Conservation (phyloP, 2,797 vertebrate genomes). For the Clamator glandarius region DNA sequence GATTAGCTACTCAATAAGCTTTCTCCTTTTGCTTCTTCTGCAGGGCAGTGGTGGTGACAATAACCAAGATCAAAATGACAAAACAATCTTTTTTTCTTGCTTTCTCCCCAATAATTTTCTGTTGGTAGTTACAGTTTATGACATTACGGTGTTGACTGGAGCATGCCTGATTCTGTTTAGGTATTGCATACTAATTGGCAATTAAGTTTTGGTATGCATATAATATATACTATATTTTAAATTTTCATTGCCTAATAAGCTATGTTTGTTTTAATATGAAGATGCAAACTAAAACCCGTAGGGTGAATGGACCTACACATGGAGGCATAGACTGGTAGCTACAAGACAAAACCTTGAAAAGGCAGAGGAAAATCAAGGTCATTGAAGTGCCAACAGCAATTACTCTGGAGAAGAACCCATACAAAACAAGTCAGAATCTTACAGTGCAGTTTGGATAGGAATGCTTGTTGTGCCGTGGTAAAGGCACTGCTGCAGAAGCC, state of each 20-base stretch:
- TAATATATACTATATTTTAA: constrained; percentile 7
- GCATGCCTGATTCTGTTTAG: constrained; percentile 14
- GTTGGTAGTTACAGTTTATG: constrained; percentile 9
- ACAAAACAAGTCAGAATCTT: not conserved
- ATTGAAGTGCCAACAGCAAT: not conserved
- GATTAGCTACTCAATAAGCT: not conserved
- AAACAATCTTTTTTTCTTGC: not conserved
- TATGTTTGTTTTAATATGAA: not conserved
- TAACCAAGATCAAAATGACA: not conserved
- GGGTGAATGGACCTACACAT: not conserved
- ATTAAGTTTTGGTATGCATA: not conserved
- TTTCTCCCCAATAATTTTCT: not conserved
- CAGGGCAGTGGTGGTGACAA: not conserved
- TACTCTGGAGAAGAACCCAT: not conserved
- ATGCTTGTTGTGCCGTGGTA: rapidly evolving
- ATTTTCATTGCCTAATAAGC: not conserved
- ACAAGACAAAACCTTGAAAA: not conserved
- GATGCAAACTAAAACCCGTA: not conserved
- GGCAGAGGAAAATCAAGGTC: not conserved
- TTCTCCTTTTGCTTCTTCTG: not conserved
- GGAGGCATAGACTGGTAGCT: not conserved
- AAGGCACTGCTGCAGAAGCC: rapidly evolving
- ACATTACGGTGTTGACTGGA: not conserved
- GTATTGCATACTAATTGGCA: constrained; percentile 14
- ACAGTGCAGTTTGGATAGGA: not conserved